Evolutionary conservation across 2,113 vertebrate species (phyloP).

Genomic region (Catharus minimus): DNA sequence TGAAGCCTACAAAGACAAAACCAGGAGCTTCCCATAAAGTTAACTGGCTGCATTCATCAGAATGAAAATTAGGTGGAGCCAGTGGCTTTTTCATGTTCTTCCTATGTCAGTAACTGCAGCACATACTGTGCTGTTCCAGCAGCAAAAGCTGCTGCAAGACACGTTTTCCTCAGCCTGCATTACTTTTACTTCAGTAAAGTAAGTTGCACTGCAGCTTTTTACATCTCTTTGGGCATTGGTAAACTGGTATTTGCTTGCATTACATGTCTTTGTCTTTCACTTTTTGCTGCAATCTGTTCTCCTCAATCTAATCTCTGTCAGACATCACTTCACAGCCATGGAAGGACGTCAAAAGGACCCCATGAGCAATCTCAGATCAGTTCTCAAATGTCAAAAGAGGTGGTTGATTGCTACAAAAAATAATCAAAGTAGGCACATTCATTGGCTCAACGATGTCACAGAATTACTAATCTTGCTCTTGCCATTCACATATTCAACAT

Average conservation of each 20-base stretch:
- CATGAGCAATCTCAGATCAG: background rate
- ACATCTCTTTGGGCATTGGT: background rate
- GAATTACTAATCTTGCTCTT: background rate
- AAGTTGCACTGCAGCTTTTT: background rate
- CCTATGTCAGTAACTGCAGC: background rate
- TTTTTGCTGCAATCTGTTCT: background rate
- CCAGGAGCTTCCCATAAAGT: background rate
- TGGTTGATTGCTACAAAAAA: background rate
- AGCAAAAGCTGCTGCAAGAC: background rate
- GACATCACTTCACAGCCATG: background rate
- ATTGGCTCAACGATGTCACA: background rate
- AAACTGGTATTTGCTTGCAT: background rate
- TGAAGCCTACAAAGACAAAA: background rate
- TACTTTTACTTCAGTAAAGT: background rate
- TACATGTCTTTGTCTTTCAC: background rate
- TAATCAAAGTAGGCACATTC: background rate
- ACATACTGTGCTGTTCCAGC: background rate
- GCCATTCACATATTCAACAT: background rate
- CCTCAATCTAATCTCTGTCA: background rate
- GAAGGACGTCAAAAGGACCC: background rate
- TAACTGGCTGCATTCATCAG: background rate
- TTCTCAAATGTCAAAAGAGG: background rate
- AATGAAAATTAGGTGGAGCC: slow-evolving; percentile 59
- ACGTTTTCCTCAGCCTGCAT: background rate
- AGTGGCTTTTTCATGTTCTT: background rate